phyloP scores from a whole-genome alignment of 2,113 vertebrate species.

The Cyphotilapia sp. region DNA sequence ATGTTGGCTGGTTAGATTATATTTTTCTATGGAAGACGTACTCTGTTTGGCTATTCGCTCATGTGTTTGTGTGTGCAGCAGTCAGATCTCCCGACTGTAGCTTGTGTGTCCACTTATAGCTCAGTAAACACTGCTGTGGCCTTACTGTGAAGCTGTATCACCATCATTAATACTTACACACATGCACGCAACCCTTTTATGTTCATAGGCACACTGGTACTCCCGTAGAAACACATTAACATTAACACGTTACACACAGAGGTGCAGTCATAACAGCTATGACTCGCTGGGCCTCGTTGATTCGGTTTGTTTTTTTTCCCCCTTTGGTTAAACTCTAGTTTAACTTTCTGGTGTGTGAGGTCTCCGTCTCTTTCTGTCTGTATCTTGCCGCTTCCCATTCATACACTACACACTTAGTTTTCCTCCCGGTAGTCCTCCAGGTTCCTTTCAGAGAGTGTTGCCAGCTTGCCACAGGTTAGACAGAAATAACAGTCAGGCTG shows the following conservation, averaged over 20 bases:
- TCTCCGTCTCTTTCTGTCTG: not conserved
- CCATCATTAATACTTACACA: not conserved
- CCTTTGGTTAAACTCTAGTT: not conserved
- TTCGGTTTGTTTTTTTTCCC: not conserved
- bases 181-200: not conserved
- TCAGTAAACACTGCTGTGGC: not conserved
- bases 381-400: constrained; percentile 24
- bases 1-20: not conserved
- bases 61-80: not conserved
- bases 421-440: constrained; percentile 20
- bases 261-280: not conserved
- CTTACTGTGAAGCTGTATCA: not conserved
- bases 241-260: not conserved
- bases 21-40: not conserved
- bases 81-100: not conserved
- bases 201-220: not conserved
- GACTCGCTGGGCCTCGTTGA: not conserved
- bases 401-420: not conserved
- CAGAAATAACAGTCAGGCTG: constrained; percentile 50
- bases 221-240: not conserved
- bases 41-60: not conserved
- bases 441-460: constrained; percentile 13
- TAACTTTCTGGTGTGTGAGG: constrained; percentile 4
- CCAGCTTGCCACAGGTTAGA: constrained; percentile 46
- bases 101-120: not conserved